phyloP scores from a whole-genome alignment of 2,113 vertebrate species.

The Orientallactaga bullata region DNA sequence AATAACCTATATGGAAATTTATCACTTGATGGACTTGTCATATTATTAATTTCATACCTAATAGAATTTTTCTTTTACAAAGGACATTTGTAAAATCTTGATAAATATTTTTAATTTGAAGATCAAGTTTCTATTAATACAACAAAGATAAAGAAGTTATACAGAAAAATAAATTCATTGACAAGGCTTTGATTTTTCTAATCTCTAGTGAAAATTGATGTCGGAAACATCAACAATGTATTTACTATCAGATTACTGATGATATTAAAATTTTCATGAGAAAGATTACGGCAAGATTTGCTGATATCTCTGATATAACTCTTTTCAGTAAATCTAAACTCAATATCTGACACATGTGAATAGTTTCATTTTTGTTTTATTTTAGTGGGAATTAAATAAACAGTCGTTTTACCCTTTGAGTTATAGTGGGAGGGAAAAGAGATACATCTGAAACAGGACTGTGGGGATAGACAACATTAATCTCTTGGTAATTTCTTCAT shows the following conservation, averaged over 20 bases:
- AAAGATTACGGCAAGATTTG: background rate
- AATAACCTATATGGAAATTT: background rate
- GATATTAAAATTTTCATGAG: constrained; percentile 22
- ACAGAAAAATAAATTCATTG: background rate
- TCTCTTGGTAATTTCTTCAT: background rate
- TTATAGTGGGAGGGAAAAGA: background rate
- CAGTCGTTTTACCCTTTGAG: background rate
- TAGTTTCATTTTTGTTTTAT: background rate
- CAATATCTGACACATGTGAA: background rate
- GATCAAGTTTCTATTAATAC: background rate
- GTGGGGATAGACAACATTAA: background rate
- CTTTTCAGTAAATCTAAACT: background rate
- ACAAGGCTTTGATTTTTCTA: constrained; percentile 20
- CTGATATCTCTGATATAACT: background rate
- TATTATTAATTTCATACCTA: background rate
- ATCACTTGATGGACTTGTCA: background rate
- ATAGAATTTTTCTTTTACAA: constrained; percentile 1
- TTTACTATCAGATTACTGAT: background rate
- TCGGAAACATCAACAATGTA: background rate
- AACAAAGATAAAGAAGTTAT: background rate
- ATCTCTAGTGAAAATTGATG: background rate
- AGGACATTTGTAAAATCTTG: background rate
- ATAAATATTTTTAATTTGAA: background rate
- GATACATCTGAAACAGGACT: background rate
- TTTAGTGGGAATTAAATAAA: constrained; percentile 27